Percentiles rank a stretch among this genome's conserved stretches.
Conservation (phyloP, 2,113 vertebrate species). For the Corythaeola cristata region DNA sequence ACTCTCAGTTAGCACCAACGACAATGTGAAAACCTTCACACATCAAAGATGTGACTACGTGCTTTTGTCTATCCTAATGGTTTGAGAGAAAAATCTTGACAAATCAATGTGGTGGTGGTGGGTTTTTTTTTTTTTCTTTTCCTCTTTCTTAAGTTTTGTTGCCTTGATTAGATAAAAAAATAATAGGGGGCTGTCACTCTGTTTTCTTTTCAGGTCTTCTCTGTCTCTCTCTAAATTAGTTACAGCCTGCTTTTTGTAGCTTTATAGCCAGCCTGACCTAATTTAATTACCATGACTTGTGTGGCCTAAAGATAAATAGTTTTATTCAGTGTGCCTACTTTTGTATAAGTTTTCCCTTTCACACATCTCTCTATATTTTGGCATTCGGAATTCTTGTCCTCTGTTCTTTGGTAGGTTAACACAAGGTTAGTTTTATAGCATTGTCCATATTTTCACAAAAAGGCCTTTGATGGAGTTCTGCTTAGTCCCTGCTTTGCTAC, state of each 20-base stretch:
- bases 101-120: not conserved
- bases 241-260: slow-evolving; percentile 70
- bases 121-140: not conserved
- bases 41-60: not conserved
- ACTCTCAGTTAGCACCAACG: not conserved
- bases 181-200: slow-evolving; percentile 61
- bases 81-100: slow-evolving; percentile 41
- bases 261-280: slow-evolving; percentile 66
- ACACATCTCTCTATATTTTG: slow-evolving; percentile 54
- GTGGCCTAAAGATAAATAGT: slow-evolving; percentile 74
- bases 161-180: slow-evolving; percentile 62
- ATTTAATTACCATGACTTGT: slow-evolving; percentile 76
- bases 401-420: slow-evolving; percentile 27
- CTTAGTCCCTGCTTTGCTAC: not conserved
- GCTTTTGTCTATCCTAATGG: not conserved
- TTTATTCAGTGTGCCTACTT: slow-evolving; percentile 66
- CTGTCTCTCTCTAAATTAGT: slow-evolving; percentile 75
- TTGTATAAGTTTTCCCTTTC: slow-evolving; percentile 59
- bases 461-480: slow-evolving; percentile 55
- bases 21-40: not conserved
- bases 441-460: slow-evolving; percentile 58
- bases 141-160: slow-evolving; percentile 34
- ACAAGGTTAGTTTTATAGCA: slow-evolving; percentile 49
- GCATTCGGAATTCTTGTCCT: slow-evolving; percentile 56
- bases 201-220: slow-evolving; percentile 67